These are phyloP conservation scores for Panopea generosa DNA, from an alignment of 2,888 invertebrate species.

Conservation along the genomic window DNA sequence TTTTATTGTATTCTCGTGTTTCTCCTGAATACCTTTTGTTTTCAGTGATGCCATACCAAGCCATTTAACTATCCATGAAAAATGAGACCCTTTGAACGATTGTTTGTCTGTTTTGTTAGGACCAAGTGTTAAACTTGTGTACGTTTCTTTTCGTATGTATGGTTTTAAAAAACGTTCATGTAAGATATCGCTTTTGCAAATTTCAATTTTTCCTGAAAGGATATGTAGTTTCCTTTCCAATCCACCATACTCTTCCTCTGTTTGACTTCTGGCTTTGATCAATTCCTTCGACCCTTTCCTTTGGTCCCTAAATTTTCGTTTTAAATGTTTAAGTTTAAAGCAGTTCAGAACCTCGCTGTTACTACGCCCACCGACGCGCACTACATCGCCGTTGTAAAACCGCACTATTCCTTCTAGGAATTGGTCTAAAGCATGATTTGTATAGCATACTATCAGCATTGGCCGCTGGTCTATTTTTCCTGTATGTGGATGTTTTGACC, in stretches of 20 bases:
- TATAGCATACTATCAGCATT: conserved; percentile 82
- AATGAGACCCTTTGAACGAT: conserved; percentile 21
- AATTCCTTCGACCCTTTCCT: not conserved
- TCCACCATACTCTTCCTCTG: not conserved
- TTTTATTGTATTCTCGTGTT: too few relatives aligned
- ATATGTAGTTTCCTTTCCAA: not conserved
- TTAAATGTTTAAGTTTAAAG: conserved; percentile 12
- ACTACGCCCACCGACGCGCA: conserved; percentile 80
- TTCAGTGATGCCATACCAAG: conserved; percentile 55
- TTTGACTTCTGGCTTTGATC: not conserved
- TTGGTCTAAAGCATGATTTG: conserved; percentile 84
- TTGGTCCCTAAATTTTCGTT: not conserved
- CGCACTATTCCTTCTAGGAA: conserved; percentile 79
- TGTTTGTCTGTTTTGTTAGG: too few relatives aligned
- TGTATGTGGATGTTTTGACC: conserved; percentile 70
- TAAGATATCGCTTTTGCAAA: conserved; percentile 66
- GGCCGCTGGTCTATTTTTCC: conserved; percentile 45
- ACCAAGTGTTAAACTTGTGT: conserved; percentile 8
- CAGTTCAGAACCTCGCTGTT: conserved; percentile 63
- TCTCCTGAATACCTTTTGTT: not conserved
- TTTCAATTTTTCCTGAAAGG: conserved; percentile 37
- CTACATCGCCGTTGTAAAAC: conserved; percentile 67
- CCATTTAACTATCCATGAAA: conserved; percentile 68
- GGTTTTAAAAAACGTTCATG: conserved; percentile 68
- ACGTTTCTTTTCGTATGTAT: conserved; percentile 38